Evolutionary conservation across 2,797 vertebrate genomes (phyloP), one percentile per base, ranked within the genome.

Genomic region (Karalla daura): DNA sequence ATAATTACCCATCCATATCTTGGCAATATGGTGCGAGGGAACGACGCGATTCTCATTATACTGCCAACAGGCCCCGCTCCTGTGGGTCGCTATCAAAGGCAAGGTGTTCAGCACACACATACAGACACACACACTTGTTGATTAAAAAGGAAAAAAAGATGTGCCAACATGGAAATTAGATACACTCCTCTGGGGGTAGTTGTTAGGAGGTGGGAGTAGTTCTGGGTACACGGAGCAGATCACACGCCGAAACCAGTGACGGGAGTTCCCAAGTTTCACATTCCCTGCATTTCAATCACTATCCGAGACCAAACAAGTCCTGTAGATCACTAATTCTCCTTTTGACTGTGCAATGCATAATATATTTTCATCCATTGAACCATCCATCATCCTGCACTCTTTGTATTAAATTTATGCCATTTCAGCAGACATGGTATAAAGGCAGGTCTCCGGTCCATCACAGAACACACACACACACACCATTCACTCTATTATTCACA

Each of bases 1-100:
- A 89, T 90, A 85, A 88, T 90, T 91, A 88, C 79, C 81, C 89
- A 89, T 90, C 89, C 90, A 88, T 92, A 80, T 74, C 91, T 78
- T 43, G 60, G 81, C 89, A 93, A 91, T 91, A 91, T 90, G 88
- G 76, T 84, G 78, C 85, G 78, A 50, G 62, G 70, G 81, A 90
- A 88, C 83, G 68, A 82, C 60, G 52, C 13, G 54, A 39, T 77
- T 74, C 86, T 88, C 86, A 89, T 90, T 90, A 85, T 77, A 75
- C 47, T 11, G 56, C 68, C 35, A 63, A 73, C 82, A 54, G 74
- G 65, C 71, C 59, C 70, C 39, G 62, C 66, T 83, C 82, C 84
- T 76, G 78, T 74, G 83, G 63, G 66, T 15, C 50, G 53, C 73
- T 59, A 68, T 84, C 73, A 74, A 68, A 78, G 67, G 69, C 47